A percentile compares a stretch with the other conserved stretches of the same genome.
phyloP scores from a whole-genome alignment of 2,888 invertebrate genomes.

The Megaustenia siamemsis region DNA sequence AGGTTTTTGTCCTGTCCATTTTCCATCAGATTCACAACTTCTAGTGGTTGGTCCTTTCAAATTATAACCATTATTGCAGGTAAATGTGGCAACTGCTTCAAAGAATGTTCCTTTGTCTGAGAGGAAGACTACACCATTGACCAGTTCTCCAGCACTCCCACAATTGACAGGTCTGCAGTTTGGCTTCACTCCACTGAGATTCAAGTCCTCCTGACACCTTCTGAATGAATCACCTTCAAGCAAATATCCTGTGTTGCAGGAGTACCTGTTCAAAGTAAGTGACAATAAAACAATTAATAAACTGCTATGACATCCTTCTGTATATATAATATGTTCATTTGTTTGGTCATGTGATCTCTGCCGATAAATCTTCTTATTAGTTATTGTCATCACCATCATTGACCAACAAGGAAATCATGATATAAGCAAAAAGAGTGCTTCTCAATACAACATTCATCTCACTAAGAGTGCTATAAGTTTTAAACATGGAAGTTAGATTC shows the following conservation, averaged over 20 bases:
- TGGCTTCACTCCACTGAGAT: conserved; percentile 66
- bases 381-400: too few species aligned
- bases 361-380: too few species aligned
- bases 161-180: conserved; percentile 65
- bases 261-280: conserved; percentile 57
- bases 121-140: conserved; percentile 59
- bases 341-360: too few species aligned
- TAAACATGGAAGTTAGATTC: too few species aligned
- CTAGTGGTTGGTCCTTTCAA: conserved; percentile 82
- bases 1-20: conserved; percentile 74
- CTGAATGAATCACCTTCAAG: conserved; percentile 67
- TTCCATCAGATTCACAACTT: conserved; percentile 81
- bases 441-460: too few species aligned
- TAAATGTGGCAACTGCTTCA: conserved; percentile 61
- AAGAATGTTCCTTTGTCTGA: conserved; percentile 54
- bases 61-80: conserved; percentile 64
- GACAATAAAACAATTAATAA: too few species aligned
- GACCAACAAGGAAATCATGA: too few species aligned
- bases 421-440: too few species aligned
- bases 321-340: too few species aligned
- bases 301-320: too few species aligned
- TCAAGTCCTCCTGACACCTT: conserved; percentile 67
- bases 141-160: conserved; percentile 58
- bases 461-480: too few species aligned
- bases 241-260: conserved; percentile 73